Evolutionary conservation across 2,888 invertebrate genomes (phyloP).

Genomic region (Ischnus inquisitorius): DNA sequence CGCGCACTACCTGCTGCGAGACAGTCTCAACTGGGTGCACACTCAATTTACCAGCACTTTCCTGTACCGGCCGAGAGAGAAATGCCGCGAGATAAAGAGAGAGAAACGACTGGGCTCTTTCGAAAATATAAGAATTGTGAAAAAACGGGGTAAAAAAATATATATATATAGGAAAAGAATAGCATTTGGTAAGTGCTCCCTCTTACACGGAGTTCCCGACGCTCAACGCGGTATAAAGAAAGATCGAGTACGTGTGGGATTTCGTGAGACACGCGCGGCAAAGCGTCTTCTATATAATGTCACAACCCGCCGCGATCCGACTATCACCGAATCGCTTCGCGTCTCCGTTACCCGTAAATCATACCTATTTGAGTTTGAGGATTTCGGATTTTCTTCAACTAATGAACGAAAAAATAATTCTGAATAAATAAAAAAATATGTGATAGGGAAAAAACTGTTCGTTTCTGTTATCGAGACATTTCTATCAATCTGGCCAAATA

Average conservation of each 20-base stretch:
- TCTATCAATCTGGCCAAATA: no score
- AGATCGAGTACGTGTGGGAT: constrained; percentile 46
- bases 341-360: not conserved
- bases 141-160: not conserved
- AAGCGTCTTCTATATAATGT: not conserved
- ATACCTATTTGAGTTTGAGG: not conserved
- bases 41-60: constrained; percentile 76
- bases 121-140: constrained; percentile 72
- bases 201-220: constrained; percentile 35
- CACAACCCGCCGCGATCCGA: not conserved
- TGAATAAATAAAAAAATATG: not conserved
- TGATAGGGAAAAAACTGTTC: not conserved
- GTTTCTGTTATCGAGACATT: no score
- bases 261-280: constrained; percentile 25
- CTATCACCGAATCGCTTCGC: not conserved
- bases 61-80: constrained; percentile 50
- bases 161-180: constrained; percentile 54
- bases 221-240: constrained; percentile 44
- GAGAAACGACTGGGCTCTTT: constrained; percentile 64
- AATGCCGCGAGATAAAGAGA: constrained; percentile 2
- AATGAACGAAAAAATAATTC: not conserved
- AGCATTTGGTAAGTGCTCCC: constrained; percentile 66
- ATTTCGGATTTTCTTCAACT: not conserved
- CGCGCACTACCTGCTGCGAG: constrained; percentile 49
- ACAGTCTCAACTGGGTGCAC: constrained; percentile 57